Base-by-base conservation (phyloP, 1,140 invertebrate species). In the Nasonia giraulti region DNA sequence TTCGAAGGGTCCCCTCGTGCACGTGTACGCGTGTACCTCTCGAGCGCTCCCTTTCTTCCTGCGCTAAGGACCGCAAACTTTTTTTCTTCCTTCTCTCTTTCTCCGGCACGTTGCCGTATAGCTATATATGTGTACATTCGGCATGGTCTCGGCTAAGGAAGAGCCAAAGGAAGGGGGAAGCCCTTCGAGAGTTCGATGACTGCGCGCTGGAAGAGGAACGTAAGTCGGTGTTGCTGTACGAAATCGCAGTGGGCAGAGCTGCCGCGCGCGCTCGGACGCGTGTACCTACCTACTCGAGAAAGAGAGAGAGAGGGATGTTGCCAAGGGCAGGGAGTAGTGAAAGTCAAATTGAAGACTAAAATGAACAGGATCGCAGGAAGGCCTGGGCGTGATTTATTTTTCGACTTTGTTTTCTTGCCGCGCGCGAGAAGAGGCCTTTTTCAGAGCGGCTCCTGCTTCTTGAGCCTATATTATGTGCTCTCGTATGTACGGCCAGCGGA, bases 311-410 rank as follows among this genome's bases (percentile, higher is more conserved):
- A 47, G 44, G 74, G 68, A 84, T 78, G 88, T 87, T 85, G 88
- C 87, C 87, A 88, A 89, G 88, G 88, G 87, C 85, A 81, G 74
- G 77, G 83, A 85, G 83, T 88, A 90, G 90, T 90, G 89, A 89
- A 90, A 91, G 90, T 88, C 85, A 87, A 89, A 88, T 87, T 85
- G 71, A 87, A 86, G 87, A 87, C 83, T 82, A 87, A 73, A 84
- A 81, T 79, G 87, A 90, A 90, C 89, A 91, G 90, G 90, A 87
- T 85, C 85, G 66, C 87, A 90, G 86, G 81, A 87, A 73, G 33
- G n/a, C 33, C 12, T 11, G 76, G 31, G 40, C 47, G 76, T 79
- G 37, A 79, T 50, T 79, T 73, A 79, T 79, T 73, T 84, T 84
- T 79, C 68, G 66, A 84, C 47, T 73, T 79, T 27, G 66, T 74